Base-by-base conservation (phyloP, 2,797 vertebrate genomes). In the Naso thynnoides region DNA sequence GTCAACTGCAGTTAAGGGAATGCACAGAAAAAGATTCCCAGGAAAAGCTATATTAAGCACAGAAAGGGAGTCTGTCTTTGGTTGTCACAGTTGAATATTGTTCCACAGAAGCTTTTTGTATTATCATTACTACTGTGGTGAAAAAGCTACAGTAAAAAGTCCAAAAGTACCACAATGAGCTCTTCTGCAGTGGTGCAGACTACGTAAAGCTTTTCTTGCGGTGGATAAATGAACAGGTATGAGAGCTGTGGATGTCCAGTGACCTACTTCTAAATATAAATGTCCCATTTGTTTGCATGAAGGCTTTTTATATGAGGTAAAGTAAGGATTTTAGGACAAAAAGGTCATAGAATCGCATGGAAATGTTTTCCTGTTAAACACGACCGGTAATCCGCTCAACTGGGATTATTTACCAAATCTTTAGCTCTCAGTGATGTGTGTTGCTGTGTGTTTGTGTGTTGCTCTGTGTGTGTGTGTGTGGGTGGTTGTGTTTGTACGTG, bases 381-480 rank as follows among this genome's bases (percentile, higher is more conserved):
- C 68, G 54, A 58, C 52, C 66, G 57, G 8, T 88, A 93, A 91
- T 91, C 88, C 21, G 58, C 85, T 91, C 66, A 86, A 26, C 29
- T 52, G 2, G n/a, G 83, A 79, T 79, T 91, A 89, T 88, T 90
- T 70, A 61, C 69, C 78, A 82, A 86, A 75, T 81, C 69, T 80
- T 63, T 44, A 76, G 59, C 78, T 75, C 65, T 68, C 55, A 54
- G 69, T 24, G 44, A 56, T 49, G 9, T 53, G 49, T 45, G 44
- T 21, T 21, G 7, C 8, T 63, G 54, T 71, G 23, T 57, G 49
- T 53, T 18, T 68, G 45, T 73, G 59, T 64, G 63, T 60, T n/a
- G n/a, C n/a, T n/a, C n/a, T 71, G 48, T 57, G 49, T 53, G 42
- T 68, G 45, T 73, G 59, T 64, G 63, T 60, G 31, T 52, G 50